Conservation (phyloP, 2,113 vertebrate genomes). For the Cryptotis parvus region DNA sequence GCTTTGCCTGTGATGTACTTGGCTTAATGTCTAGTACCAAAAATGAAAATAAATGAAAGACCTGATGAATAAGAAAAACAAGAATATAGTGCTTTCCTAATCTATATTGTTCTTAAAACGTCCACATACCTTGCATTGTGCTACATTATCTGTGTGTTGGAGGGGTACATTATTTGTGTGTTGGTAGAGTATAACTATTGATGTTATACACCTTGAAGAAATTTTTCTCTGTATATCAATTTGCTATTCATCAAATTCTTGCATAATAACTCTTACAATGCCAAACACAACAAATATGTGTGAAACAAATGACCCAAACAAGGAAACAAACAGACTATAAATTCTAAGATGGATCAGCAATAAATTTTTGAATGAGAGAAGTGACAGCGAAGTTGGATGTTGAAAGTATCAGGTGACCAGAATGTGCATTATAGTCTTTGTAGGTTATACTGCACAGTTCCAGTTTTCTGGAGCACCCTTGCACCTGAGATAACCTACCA, state of each 20-base stretch:
- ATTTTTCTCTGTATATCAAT: neutral
- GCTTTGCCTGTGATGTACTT: too few species aligned
- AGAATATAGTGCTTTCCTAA: too few species aligned
- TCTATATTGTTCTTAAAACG: constrained; percentile 19
- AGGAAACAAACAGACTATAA: neutral
- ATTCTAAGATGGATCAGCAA: neutral
- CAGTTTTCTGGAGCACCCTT: constrained; percentile 49
- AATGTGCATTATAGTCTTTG: neutral
- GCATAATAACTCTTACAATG: neutral
- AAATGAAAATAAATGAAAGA: too few species aligned
- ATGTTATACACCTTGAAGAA: constrained; percentile 14
- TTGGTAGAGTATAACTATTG: neutral
- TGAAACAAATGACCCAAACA: constrained; percentile 35
- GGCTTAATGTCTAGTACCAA: too few species aligned
- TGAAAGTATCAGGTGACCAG: neutral
- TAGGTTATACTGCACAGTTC: neutral
- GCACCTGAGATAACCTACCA: neutral
- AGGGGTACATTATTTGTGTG: neutral
- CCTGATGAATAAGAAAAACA: too few species aligned
- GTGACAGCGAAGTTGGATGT: neutral
- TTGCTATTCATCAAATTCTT: constrained; percentile 31
- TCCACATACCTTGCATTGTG: constrained; percentile 25
- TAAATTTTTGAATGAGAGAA: neutral
- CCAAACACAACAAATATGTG: constrained; percentile 29
- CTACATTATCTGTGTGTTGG: constrained; percentile 34